A percentile compares a stretch with the other conserved stretches of the same genome.
Evolutionary conservation across 2,797 vertebrate genomes (phyloP).

Genomic region (Ptychobarbus kaznakovi): DNA sequence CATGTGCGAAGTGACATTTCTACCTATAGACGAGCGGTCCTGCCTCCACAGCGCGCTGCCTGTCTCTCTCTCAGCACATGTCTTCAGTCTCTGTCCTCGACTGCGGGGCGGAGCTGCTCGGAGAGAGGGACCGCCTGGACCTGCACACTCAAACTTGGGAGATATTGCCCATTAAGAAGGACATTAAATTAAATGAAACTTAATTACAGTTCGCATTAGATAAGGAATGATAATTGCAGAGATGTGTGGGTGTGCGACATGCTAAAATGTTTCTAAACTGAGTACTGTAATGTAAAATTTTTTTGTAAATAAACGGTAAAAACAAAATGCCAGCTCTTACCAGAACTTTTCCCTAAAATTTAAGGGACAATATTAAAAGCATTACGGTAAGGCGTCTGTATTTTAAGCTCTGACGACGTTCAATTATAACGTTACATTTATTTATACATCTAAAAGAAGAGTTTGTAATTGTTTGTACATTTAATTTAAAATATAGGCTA

Average conservation of each 20-base stretch:
- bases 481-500: not conserved
- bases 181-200: conserved; percentile 17
- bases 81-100: conserved; percentile 34
- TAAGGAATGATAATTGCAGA: conserved; percentile 2
- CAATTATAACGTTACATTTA: not conserved
- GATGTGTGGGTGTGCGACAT: not conserved
- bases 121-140: conserved; percentile 32
- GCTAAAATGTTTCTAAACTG: not conserved
- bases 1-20: conserved; percentile 31
- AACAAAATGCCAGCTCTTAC: not conserved
- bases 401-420: not conserved
- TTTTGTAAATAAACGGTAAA: not conserved
- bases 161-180: conserved; percentile 3
- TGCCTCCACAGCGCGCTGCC: conserved; percentile 40
- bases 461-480: not conserved
- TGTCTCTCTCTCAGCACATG: conserved; percentile 43
- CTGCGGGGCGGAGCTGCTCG: conserved; percentile 60
- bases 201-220: conserved; percentile 11
- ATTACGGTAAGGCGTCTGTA: not conserved
- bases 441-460: not conserved
- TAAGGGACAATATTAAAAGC: not conserved
- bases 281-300: not conserved
- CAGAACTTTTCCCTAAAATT: not conserved
- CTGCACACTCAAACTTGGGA: conserved; percentile 36
- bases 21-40: conserved; percentile 13